phyloP scores from a whole-genome alignment of 2,797 vertebrate species.

The Sparus aurata region DNA sequence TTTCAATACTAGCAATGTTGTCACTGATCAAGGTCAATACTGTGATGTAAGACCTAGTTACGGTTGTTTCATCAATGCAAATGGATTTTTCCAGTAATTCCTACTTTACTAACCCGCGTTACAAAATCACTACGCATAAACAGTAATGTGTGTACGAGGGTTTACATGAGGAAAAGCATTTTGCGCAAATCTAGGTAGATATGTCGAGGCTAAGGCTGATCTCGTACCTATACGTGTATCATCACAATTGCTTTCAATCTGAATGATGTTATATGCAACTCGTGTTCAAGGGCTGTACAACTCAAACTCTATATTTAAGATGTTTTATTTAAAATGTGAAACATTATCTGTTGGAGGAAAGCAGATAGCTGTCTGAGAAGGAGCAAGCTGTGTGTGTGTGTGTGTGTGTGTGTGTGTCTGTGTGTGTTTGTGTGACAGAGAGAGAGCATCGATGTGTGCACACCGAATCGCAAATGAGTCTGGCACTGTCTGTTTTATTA shows the following conservation, averaged over 20 bases:
- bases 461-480: slow-evolving; percentile 58
- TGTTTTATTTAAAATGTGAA: slow-evolving; percentile 89
- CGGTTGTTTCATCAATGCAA: background rate
- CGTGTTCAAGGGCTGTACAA: slow-evolving; percentile 40
- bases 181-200: slow-evolving; percentile 5
- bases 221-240: background rate
- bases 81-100: background rate
- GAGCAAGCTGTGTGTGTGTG: slow-evolving; percentile 32
- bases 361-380: slow-evolving; percentile 71
- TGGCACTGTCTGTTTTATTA: slow-evolving; percentile 56
- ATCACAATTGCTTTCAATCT: slow-evolving; percentile 39
- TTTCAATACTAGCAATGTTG: slow-evolving; percentile 4
- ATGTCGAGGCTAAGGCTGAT: background rate
- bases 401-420: slow-evolving; percentile 18
- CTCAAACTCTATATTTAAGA: slow-evolving; percentile 80
- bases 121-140: slow-evolving; percentile 1
- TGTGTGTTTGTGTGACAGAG: background rate
- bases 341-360: slow-evolving; percentile 75
- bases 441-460: slow-evolving; percentile 25
- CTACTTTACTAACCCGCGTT: background rate
- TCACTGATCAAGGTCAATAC: slow-evolving; percentile 22
- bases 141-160: background rate
- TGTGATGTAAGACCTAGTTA: slow-evolving; percentile 2
- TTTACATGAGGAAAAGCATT: background rate
- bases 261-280: slow-evolving; percentile 50